Percentiles rank a stretch among this genome's conserved stretches.
Evolutionary conservation across 2,113 vertebrate genomes (phyloP).

Genomic region (Petroica traversi): DNA sequence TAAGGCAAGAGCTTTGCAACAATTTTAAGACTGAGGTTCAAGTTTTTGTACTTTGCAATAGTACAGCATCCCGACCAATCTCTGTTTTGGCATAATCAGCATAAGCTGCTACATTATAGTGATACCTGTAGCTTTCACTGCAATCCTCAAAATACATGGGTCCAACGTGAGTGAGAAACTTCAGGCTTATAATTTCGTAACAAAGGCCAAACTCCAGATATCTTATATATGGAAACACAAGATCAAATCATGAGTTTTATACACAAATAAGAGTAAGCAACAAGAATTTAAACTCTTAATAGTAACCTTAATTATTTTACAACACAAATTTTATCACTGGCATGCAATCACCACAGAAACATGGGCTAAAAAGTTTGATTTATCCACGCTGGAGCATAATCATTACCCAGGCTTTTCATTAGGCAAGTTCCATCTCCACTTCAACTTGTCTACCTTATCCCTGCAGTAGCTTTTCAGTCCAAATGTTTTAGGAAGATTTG

Average conservation of each 20-base stretch:
- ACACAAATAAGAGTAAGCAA: neutral
- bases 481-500: neutral
- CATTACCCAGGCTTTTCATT: neutral
- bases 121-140: neutral
- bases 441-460: neutral
- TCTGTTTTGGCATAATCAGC: neutral
- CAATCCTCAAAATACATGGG: neutral
- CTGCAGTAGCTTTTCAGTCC: neutral
- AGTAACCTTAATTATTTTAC: neutral
- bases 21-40: neutral
- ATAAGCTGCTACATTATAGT: neutral
- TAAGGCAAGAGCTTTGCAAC: neutral
- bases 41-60: neutral
- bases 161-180: accelerated
- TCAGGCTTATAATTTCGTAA: neutral
- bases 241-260: neutral
- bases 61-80: neutral
- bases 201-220: neutral
- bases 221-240: neutral
- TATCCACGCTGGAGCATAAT: neutral
- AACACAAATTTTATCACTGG: neutral
- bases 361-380: neutral
- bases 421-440: neutral
- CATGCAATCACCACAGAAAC: neutral
- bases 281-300: neutral